Evolutionary conservation across 2,888 invertebrate genomes (phyloP).

Genomic region (Panorpa germanica): DNA sequence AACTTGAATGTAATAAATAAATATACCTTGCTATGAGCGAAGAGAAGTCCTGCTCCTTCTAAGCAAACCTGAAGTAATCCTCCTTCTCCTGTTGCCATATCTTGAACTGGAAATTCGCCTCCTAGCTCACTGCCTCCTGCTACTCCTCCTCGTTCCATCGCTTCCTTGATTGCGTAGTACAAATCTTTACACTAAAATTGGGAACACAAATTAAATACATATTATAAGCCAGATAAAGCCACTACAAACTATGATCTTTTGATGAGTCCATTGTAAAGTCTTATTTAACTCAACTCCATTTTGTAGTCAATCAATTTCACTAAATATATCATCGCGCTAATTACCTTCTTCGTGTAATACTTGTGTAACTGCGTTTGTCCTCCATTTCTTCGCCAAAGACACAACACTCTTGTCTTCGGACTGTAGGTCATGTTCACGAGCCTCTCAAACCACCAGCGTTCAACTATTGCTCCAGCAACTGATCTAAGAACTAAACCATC

Average conservation of each 20-base stretch:
- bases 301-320: too few relatives aligned
- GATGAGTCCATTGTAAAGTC: conserved; percentile 4
- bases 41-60: conserved; percentile 97
- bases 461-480: conserved; percentile 69
- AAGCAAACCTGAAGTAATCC: conserved; percentile 97
- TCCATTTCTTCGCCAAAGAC: conserved; percentile 90
- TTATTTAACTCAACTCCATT: not conserved
- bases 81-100: conserved; percentile 92
- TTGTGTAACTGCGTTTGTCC: conserved; percentile 92
- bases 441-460: conserved; percentile 98
- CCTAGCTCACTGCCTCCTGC: conserved; percentile 57
- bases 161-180: conserved; percentile 96
- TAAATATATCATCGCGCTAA: conserved; percentile 6
- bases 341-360: conserved; percentile 96
- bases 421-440: conserved; percentile 99
- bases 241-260: conserved; percentile 6
- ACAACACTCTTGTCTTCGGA: conserved; percentile 92
- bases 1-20: conserved; percentile 22
- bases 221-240: conserved; percentile 1
- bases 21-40: conserved; percentile 97
- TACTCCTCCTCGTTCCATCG: conserved; percentile 85
- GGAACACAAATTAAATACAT: conserved; percentile 1
- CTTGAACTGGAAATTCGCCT: conserved; percentile 97
- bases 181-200: conserved; percentile 79
- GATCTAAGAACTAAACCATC: conserved; percentile 80